Percentiles rank a stretch among this genome's conserved stretches.
These are phyloP conservation scores for Calephelis perditalis DNA, from an alignment of 2,888 invertebrate species.

Conservation along the genomic window DNA sequence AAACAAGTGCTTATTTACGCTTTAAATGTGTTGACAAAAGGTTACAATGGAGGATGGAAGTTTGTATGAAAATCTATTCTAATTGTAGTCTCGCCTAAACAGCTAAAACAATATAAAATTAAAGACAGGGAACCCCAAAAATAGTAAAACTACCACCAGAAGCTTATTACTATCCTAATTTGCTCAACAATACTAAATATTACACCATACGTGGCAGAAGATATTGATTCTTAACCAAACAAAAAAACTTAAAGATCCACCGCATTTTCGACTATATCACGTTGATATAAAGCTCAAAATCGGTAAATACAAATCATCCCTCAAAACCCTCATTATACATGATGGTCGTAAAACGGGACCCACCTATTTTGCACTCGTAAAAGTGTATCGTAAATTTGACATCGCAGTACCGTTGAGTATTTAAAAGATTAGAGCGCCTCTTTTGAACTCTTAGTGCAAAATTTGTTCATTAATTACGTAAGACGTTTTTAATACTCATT, in stretches of 20 bases:
- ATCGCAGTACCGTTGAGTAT: slow-evolving; percentile 55
- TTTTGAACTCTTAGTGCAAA: neutral
- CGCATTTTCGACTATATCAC: neutral
- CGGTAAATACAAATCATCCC: neutral
- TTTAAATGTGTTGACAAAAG: no score
- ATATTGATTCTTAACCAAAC: slow-evolving; percentile 6
- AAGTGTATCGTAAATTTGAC: slow-evolving; percentile 68
- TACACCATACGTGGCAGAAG: slow-evolving; percentile 7
- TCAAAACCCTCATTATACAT: slow-evolving; percentile 48
- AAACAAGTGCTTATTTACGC: no score
- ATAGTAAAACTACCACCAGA: slow-evolving; percentile 1
- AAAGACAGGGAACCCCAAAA: neutral
- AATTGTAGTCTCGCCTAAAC: no score
- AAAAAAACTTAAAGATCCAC: neutral
- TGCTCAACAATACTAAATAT: slow-evolving; percentile 6
- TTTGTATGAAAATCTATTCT: no score
- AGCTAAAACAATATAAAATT: neutral
- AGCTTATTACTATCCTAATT: slow-evolving; percentile 2
- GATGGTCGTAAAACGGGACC: slow-evolving; percentile 61
- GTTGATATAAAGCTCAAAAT: neutral
- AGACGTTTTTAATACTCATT: no score
- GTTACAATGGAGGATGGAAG: no score
- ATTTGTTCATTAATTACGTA: no score
- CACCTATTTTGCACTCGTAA: slow-evolving; percentile 73
- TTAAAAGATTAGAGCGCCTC: neutral